phyloP scores from a whole-genome alignment of 1,140 invertebrate genomes.

The Grapholita molesta region DNA sequence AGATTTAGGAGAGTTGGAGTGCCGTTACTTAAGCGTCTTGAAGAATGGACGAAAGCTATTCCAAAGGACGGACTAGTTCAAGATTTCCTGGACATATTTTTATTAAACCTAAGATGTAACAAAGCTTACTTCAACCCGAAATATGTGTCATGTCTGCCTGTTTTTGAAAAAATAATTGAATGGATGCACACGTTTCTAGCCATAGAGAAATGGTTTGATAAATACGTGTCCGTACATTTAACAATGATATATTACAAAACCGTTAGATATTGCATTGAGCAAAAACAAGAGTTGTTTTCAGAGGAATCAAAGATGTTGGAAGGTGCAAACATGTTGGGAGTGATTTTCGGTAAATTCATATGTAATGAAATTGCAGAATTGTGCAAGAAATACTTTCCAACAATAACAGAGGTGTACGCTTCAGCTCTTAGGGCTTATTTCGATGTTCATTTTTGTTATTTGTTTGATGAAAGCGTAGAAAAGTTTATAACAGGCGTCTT shows the following conservation, averaged over 20 bases:
- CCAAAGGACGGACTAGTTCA: background rate
- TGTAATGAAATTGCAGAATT: conserved; percentile 44
- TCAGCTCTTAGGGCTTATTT: conserved; percentile 28
- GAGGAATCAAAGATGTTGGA: background rate
- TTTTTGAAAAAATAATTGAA: conserved; percentile 37
- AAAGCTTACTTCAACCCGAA: conserved; percentile 39
- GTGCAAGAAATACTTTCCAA: conserved; percentile 38
- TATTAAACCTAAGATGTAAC: conserved; percentile 39
- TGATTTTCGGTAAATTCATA: conserved; percentile 43
- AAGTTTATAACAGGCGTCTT: background rate
- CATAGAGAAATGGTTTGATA: conserved; percentile 20
- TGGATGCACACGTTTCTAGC: conserved; percentile 32
- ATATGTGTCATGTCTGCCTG: conserved; percentile 34
- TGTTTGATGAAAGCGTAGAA: background rate
- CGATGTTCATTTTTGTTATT: background rate
- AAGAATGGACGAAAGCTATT: background rate
- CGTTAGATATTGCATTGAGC: background rate
- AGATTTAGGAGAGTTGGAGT: conserved; percentile 35
- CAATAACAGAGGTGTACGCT: conserved; percentile 43
- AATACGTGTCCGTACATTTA: conserved; percentile 42
- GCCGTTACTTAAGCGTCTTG: conserved; percentile 36
- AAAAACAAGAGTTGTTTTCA: background rate
- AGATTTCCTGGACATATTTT: conserved; percentile 27
- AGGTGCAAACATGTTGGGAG: conserved; percentile 31
- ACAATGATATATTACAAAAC: conserved; percentile 38